These are phyloP conservation scores for Sceliomorpha sp. DNA, from an alignment of 2,888 invertebrate species.

Conservation along the genomic window DNA sequence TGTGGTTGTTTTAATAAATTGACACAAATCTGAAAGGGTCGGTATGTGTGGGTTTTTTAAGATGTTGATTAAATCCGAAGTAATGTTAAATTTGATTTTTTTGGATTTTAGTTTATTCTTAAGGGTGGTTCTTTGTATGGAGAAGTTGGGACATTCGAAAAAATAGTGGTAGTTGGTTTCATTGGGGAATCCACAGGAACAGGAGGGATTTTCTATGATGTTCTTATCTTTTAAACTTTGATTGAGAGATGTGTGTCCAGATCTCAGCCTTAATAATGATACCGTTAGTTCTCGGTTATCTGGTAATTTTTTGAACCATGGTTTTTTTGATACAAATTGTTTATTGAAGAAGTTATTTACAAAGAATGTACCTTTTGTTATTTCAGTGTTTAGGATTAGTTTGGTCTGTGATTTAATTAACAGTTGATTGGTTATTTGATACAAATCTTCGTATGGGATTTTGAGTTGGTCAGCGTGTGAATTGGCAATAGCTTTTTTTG, in stretches of 20 bases:
- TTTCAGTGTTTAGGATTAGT: neutral
- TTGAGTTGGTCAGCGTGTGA: too few species aligned
- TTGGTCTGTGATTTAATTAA: too few species aligned
- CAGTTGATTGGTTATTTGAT: neutral
- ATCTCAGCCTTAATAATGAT: neutral
- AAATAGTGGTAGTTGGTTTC: slow-evolving; percentile 1
- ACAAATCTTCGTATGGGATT: neutral
- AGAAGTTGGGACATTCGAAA: neutral
- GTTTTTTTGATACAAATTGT: neutral
- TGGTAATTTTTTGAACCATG: neutral
- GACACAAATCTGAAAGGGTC: too few species aligned
- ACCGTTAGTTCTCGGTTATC: neutral
- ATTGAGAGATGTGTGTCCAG: neutral
- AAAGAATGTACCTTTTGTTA: neutral
- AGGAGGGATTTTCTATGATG: neutral
- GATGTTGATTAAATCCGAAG: too few species aligned
- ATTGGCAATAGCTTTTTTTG: neutral
- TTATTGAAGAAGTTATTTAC: neutral
- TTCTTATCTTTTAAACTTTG: neutral
- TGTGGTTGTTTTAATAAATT: too few species aligned
- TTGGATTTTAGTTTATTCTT: too few species aligned
- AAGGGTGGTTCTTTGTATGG: too few species aligned
- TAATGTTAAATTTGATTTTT: too few species aligned
- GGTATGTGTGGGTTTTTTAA: too few species aligned
- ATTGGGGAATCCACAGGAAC: slow-evolving; percentile 1